Evolutionary conservation across 2,113 vertebrate species (phyloP).

Genomic region (Alexandromys fortis): DNA sequence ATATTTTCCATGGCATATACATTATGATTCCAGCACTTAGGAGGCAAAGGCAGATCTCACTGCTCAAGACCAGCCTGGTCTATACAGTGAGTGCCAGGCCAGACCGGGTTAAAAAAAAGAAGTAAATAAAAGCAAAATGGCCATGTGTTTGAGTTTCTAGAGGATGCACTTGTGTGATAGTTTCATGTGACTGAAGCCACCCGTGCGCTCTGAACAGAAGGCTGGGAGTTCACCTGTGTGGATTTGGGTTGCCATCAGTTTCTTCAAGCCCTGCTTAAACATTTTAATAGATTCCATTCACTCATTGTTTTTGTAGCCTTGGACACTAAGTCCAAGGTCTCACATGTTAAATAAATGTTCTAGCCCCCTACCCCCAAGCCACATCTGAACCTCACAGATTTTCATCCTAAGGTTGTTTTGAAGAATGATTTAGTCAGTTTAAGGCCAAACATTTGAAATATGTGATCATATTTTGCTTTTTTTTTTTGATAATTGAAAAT

Average conservation of each 20-base stretch:
- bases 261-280: slow-evolving; percentile 39
- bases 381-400: neutral
- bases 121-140: neutral
- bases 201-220: slow-evolving; percentile 38
- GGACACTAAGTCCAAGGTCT: neutral
- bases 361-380: neutral
- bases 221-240: slow-evolving; percentile 12
- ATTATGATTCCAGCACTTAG: neutral
- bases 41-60: neutral
- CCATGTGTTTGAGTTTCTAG: neutral
- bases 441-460: slow-evolving; percentile 4
- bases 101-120: neutral
- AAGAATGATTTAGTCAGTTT: slow-evolving; percentile 39
- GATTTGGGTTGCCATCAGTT: slow-evolving; percentile 6
- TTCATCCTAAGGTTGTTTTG: neutral
- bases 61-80: neutral
- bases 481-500: neutral
- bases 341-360: neutral
- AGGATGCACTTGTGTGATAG: slow-evolving; percentile 71
- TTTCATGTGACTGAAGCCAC: slow-evolving; percentile 64
- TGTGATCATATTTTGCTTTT: neutral
- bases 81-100: neutral
- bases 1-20: neutral
- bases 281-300: neutral
- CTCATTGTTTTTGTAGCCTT: neutral